Conservation (phyloP, 2,888 invertebrate species). For the Argyresthia goedartella region DNA sequence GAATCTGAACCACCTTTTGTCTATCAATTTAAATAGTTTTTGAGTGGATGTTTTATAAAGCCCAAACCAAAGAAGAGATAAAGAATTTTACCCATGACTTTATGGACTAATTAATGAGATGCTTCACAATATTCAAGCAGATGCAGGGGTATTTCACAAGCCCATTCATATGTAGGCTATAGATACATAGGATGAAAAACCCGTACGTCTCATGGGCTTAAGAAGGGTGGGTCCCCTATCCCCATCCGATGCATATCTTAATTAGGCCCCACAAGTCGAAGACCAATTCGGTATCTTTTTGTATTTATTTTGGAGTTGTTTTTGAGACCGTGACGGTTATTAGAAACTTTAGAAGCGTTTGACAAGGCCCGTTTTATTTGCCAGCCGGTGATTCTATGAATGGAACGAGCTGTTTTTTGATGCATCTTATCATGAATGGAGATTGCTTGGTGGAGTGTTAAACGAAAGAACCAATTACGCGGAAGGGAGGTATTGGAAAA, state of each 20-base stretch:
- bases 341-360: background rate
- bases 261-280: conserved; percentile 66
- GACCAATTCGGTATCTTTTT: conserved; percentile 10
- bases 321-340: conserved; percentile 29
- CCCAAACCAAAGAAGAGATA: too few relatives aligned
- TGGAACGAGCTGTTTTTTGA: background rate
- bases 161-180: background rate
- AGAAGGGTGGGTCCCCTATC: conserved; percentile 46
- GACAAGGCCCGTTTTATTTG: background rate
- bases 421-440: background rate
- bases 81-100: too few relatives aligned
- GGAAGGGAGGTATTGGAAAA: too few relatives aligned
- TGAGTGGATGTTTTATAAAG: too few relatives aligned
- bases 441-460: too few relatives aligned
- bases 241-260: conserved; percentile 66
- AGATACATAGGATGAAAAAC: conserved; percentile 1
- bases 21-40: too few relatives aligned
- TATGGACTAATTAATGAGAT: too few relatives aligned
- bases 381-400: background rate
- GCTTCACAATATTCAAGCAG: too few relatives aligned
- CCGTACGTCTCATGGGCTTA: conserved; percentile 24
- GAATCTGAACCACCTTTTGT: too few relatives aligned
- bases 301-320: conserved; percentile 30
- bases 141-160: conserved; percentile 6
- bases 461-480: too few relatives aligned